These are phyloP conservation scores for Megathymus violae DNA, from an alignment of 1,140 invertebrate genomes.

Conservation along the genomic window DNA sequence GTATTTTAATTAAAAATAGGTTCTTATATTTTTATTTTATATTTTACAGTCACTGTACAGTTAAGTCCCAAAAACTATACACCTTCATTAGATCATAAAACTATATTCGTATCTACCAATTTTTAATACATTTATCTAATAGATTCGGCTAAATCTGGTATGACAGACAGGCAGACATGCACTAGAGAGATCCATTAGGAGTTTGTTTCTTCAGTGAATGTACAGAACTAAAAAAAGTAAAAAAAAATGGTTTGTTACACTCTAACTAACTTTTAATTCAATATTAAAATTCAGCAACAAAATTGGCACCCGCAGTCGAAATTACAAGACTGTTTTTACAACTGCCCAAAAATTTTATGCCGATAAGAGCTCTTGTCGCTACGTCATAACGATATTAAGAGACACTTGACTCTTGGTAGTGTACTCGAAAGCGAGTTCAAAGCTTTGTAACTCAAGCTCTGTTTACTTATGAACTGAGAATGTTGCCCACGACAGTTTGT, in stretches of 20 bases:
- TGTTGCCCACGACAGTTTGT: not conserved
- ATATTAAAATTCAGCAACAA: not conserved
- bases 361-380: slow-evolving; percentile 13
- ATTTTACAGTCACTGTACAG: too few species aligned
- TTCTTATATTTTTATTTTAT: too few species aligned
- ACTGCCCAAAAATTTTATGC: slow-evolving; percentile 9
- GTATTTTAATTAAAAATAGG: too few species aligned
- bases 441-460: slow-evolving; percentile 20
- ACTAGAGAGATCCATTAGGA: too few species aligned
- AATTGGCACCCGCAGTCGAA: not conserved
- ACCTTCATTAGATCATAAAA: too few species aligned
- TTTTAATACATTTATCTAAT: too few species aligned
- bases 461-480: slow-evolving; percentile 24
- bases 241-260: not conserved
- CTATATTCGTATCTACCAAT: too few species aligned
- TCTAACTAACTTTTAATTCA: not conserved
- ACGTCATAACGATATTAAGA: slow-evolving; percentile 25
- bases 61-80: too few species aligned
- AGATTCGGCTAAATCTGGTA: too few species aligned
- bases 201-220: not conserved
- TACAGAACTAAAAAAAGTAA: not conserved
- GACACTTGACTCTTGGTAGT: slow-evolving; percentile 8
- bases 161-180: too few species aligned
- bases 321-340: slow-evolving; percentile 8
- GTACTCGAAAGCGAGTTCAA: slow-evolving; percentile 24